Percentiles rank a stretch among this genome's conserved stretches.
phyloP scores from a whole-genome alignment of 1,140 invertebrate genomes.

The Diachasmimorpha longicaudata region DNA sequence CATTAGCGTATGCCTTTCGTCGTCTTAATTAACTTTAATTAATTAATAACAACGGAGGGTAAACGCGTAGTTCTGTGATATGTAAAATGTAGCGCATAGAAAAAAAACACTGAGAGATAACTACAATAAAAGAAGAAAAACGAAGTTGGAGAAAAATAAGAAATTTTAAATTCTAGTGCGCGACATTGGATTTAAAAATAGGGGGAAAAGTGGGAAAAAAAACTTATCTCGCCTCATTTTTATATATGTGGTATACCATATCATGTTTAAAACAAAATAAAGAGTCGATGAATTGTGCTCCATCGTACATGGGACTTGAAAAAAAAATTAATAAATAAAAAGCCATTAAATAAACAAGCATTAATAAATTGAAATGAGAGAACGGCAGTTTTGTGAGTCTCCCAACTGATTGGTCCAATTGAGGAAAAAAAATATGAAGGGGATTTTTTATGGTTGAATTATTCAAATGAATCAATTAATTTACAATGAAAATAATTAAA shows the following conservation, averaged over 20 bases:
- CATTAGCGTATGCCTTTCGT: conserved; percentile 57
- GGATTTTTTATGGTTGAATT: conserved; percentile 31
- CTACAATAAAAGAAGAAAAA: background rate
- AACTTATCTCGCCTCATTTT: conserved; percentile 53
- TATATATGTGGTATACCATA: conserved; percentile 53
- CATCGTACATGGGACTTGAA: conserved; percentile 1
- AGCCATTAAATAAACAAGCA: background rate
- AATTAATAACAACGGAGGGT: conserved; percentile 43
- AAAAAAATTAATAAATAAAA: background rate
- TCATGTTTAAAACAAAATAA: conserved; percentile 38
- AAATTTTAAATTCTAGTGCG: conserved; percentile 47
- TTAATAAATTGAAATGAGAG: background rate
- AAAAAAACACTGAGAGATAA: conserved; percentile 20
- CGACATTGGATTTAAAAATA: conserved; percentile 47
- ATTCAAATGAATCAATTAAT: background rate
- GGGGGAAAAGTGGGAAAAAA: background rate
- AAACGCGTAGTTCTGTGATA: conserved; percentile 64
- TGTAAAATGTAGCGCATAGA: conserved; percentile 62
- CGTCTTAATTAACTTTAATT: conserved; percentile 25
- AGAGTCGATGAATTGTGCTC: conserved; percentile 3
- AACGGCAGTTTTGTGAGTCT: conserved; percentile 24
- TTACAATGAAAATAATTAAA: background rate
- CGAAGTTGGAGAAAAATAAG: conserved; percentile 32
- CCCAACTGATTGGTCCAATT: conserved; percentile 19
- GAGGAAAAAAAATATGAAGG: conserved; percentile 23